A percentile compares a stretch with the other conserved stretches of the same genome.
These are phyloP conservation scores for Nilaparvata lugens DNA, from an alignment of 1,140 invertebrate genomes.

Conservation along the genomic window DNA sequence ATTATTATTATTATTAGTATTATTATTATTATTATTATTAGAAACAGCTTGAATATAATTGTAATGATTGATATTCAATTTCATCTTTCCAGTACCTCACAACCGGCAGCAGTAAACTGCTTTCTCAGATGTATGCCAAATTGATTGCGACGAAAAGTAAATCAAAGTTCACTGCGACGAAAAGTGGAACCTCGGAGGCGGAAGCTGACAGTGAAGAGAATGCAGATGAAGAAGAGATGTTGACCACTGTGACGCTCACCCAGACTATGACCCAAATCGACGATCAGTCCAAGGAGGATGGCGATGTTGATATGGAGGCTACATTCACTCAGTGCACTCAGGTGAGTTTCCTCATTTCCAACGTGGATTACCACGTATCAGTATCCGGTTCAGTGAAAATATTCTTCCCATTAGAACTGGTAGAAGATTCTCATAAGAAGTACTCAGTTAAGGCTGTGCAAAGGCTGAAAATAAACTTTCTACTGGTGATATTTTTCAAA, in stretches of 20 bases:
- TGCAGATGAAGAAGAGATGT: slow-evolving; percentile 28
- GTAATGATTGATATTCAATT: slow-evolving; percentile 20
- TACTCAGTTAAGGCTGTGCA: no score
- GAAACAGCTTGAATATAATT: no score
- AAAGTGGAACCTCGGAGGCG: slow-evolving; percentile 15
- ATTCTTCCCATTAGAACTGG: no score
- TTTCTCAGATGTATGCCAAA: slow-evolving; percentile 37
- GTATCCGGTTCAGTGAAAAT: no score
- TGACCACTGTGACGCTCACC: slow-evolving; percentile 19
- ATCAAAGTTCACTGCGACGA: background rate
- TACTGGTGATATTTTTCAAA: no score
- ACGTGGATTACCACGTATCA: no score
- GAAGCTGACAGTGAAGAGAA: slow-evolving; percentile 28
- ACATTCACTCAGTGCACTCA: slow-evolving; percentile 22
- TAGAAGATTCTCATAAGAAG: no score
- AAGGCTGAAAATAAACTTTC: no score
- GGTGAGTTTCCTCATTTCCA: background rate
- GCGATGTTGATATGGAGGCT: slow-evolving; percentile 23
- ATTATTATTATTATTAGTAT: no score
- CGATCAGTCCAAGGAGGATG: slow-evolving; percentile 30
- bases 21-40: no score
- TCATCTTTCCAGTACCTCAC: slow-evolving; percentile 45
- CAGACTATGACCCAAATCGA: no score
- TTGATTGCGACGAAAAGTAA: slow-evolving; percentile 28
- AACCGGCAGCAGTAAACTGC: slow-evolving; percentile 49